These are phyloP conservation scores for Lydus trimaculatus DNA, from an alignment of 2,888 invertebrate genomes.

Conservation along the genomic window DNA sequence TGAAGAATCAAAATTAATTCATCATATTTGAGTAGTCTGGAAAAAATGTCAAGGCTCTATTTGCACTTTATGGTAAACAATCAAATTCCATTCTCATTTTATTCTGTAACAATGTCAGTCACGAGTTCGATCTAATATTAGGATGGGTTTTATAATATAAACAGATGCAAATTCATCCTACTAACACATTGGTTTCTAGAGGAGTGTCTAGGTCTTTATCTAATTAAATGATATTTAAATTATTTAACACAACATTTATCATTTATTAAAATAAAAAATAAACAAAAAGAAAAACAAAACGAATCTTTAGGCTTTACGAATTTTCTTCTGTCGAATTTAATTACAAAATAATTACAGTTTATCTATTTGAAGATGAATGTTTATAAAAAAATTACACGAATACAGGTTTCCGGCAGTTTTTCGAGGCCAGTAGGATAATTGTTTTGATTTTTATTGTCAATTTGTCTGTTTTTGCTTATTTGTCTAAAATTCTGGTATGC, in stretches of 20 bases:
- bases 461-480: not conserved
- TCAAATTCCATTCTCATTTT: conserved; percentile 25
- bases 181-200: not conserved
- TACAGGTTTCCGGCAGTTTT: not conserved
- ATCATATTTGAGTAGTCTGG: not conserved
- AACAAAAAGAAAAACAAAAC: not conserved
- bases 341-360: not conserved
- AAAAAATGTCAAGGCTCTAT: conserved; percentile 31
- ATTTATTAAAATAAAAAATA: no score
- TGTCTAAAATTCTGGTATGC: not conserved
- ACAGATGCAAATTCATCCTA: conserved; percentile 15
- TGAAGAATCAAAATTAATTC: not conserved
- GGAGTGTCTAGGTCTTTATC: not conserved
- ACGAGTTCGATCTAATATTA: conserved; percentile 19
- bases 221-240: not conserved
- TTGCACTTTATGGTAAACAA: conserved; percentile 11
- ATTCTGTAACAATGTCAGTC: conserved; percentile 22
- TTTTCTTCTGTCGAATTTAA: not conserved
- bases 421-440: not conserved
- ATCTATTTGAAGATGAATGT: not conserved
- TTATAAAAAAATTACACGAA: not conserved
- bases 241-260: not conserved
- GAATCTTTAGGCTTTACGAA: not conserved
- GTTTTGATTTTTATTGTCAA: not conserved
- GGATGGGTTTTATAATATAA: conserved; percentile 18